phyloP scores from a whole-genome alignment of 1,140 invertebrate genomes.

The Homalodisca vitripennis region DNA sequence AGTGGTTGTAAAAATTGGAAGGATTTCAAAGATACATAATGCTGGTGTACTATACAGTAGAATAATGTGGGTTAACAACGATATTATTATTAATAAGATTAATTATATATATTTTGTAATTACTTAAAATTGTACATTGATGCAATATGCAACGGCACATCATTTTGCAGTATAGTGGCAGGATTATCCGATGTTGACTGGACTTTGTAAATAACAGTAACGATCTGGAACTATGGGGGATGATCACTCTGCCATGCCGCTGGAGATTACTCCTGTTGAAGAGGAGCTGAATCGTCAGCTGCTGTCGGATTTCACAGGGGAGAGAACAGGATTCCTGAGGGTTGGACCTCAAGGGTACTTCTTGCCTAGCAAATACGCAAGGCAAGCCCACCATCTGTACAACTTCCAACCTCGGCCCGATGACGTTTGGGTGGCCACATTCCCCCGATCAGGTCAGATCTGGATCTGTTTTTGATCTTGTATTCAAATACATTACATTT shows the following conservation, averaged over 20 bases:
- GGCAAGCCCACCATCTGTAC: conserved; percentile 63
- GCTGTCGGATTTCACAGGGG: conserved; percentile 53
- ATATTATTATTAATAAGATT: no score
- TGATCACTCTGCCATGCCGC: conserved; percentile 13
- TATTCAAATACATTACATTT: conserved; percentile 47
- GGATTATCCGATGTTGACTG: no score
- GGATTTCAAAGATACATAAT: no score
- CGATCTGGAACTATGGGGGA: no score
- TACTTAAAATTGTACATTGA: no score
- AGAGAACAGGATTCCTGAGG: conserved; percentile 66
- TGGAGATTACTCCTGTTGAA: conserved; percentile 38
- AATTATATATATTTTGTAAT: no score
- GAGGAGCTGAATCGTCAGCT: conserved; percentile 46
- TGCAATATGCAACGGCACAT: no score
- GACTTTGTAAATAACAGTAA: no score
- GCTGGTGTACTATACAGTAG: no score
- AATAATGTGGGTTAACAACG: no score
- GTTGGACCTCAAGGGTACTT: conserved; percentile 73
- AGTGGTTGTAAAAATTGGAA: no score
- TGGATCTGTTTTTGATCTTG: conserved; percentile 64
- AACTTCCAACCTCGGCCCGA: conserved; percentile 53
- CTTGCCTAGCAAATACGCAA: conserved; percentile 61
- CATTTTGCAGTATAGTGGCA: no score
- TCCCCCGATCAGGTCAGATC: conserved; percentile 79
- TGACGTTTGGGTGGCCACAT: conserved; percentile 73